Evolutionary conservation across 2,888 invertebrate genomes (phyloP).

Genomic region (Gonocerus acuteangulatus): DNA sequence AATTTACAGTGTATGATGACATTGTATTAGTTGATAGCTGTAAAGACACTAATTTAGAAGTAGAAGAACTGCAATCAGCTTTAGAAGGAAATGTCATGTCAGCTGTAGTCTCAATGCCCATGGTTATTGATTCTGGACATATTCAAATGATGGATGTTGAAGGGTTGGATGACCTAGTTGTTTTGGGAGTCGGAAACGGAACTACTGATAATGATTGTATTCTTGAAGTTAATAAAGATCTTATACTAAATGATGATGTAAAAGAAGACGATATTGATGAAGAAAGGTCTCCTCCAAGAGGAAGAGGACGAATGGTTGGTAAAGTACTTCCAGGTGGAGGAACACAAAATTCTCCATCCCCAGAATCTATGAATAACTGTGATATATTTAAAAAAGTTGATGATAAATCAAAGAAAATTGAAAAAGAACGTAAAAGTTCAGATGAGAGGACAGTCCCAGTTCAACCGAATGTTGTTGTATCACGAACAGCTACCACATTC

Average conservation of each 20-base stretch:
- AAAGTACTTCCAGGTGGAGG: slow-evolving; percentile 45
- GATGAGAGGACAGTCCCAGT: slow-evolving; percentile 26
- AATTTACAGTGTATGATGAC: slow-evolving; percentile 39
- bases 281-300: slow-evolving; percentile 36
- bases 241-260: slow-evolving; percentile 37
- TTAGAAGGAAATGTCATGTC: slow-evolving; percentile 38
- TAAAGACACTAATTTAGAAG: slow-evolving; percentile 38
- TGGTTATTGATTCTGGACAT: slow-evolving; percentile 36
- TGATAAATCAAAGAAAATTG: slow-evolving; percentile 35
- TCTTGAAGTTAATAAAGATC: slow-evolving; percentile 36
- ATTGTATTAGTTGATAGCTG: slow-evolving; percentile 39
- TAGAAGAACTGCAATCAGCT: slow-evolving; percentile 38
- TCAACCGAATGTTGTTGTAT: slow-evolving; percentile 33
- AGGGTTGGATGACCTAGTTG: slow-evolving; percentile 37
- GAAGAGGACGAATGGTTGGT: slow-evolving; percentile 34
- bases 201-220: slow-evolving; percentile 36
- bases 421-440: slow-evolving; percentile 27
- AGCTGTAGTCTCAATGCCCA: slow-evolving; percentile 37
- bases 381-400: slow-evolving; percentile 38
- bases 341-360: slow-evolving; percentile 44
- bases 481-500: slow-evolving; percentile 29
- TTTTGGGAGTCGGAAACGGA: slow-evolving; percentile 35
- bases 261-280: slow-evolving; percentile 46
- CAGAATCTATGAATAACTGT: slow-evolving; percentile 42
- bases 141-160: slow-evolving; percentile 35